These are phyloP conservation scores for Gouania willdenowi DNA, from an alignment of 2,797 vertebrate species.

Conservation along the genomic window DNA sequence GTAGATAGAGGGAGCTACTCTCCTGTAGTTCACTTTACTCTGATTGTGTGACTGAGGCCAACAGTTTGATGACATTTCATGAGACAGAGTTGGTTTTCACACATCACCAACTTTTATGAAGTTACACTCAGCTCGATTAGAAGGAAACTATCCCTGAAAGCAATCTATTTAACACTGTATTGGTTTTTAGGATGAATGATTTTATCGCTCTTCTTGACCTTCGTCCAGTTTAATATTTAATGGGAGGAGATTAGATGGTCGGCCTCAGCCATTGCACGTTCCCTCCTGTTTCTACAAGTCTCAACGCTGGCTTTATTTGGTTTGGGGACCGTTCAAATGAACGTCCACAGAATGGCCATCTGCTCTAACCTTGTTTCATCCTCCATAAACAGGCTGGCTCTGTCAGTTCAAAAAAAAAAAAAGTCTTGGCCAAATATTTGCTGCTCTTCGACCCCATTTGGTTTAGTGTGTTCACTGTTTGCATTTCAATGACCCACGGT, in stretches of 20 bases:
- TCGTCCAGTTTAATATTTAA: conserved; percentile 36
- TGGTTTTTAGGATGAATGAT: conserved; percentile 16
- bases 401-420: conserved; percentile 50
- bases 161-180: conserved; percentile 3
- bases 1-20: conserved; percentile 68
- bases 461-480: conserved; percentile 72
- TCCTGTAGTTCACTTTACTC: conserved; percentile 33
- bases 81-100: conserved; percentile 10
- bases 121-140: neutral
- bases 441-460: conserved; percentile 73
- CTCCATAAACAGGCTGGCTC: conserved; percentile 64
- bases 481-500: conserved; percentile 71
- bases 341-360: conserved; percentile 40
- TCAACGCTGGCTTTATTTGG: conserved; percentile 78
- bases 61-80: conserved; percentile 26
- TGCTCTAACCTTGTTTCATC: conserved; percentile 65
- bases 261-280: conserved; percentile 1
- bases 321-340: conserved; percentile 41
- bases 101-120: neutral
- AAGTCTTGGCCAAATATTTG: conserved; percentile 77
- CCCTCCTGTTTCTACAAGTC: conserved; percentile 27
- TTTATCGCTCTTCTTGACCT: conserved; percentile 15
- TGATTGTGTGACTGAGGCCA: conserved; percentile 18
- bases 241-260: conserved; percentile 42
- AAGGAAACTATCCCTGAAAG: conserved; percentile 1